Evolutionary conservation across 2,888 invertebrate genomes (phyloP).

Genomic region (Anthoptus insignis): DNA sequence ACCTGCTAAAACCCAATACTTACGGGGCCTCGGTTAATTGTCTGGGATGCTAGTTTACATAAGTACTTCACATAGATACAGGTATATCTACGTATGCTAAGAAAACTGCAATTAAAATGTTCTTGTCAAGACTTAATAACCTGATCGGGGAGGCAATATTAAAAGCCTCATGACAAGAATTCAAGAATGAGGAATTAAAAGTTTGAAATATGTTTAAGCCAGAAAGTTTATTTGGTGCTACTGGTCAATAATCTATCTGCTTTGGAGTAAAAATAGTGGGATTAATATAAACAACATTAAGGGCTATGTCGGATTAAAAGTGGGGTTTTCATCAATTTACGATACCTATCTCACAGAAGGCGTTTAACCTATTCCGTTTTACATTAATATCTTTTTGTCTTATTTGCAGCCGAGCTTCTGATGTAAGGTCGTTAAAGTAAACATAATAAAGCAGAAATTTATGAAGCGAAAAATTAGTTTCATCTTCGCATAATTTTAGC

Average conservation of each 20-base stretch:
- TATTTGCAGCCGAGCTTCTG: background rate
- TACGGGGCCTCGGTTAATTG: slow-evolving; percentile 43
- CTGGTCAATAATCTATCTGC: slow-evolving; percentile 3
- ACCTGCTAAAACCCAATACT: slow-evolving; percentile 77
- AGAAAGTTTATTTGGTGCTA: slow-evolving; percentile 4
- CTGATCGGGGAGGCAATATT: slow-evolving; percentile 19
- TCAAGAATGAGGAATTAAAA: slow-evolving; percentile 4
- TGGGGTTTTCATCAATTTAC: slow-evolving; percentile 7
- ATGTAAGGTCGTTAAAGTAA: background rate
- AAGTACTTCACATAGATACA: slow-evolving; percentile 24
- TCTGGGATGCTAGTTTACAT: slow-evolving; percentile 46
- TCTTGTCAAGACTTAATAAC: slow-evolving; percentile 30
- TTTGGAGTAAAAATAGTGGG: slow-evolving; percentile 5
- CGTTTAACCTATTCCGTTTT: slow-evolving; percentile 9
- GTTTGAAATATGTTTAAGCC: slow-evolving; percentile 2
- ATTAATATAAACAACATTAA: background rate
- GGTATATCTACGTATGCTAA: slow-evolving; percentile 15
- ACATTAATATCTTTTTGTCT: slow-evolving; percentile 2
- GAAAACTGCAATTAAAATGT: slow-evolving; percentile 34
- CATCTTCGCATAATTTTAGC: slow-evolving; percentile 16
- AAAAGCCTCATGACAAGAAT: slow-evolving; percentile 15
- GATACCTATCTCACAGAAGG: slow-evolving; percentile 8
- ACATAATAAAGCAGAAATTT: slow-evolving; percentile 5
- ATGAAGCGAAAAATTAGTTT: slow-evolving; percentile 17
- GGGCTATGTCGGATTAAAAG: background rate